phyloP scores from a whole-genome alignment of 1,140 invertebrate genomes.

The Tenebrio molitor region DNA sequence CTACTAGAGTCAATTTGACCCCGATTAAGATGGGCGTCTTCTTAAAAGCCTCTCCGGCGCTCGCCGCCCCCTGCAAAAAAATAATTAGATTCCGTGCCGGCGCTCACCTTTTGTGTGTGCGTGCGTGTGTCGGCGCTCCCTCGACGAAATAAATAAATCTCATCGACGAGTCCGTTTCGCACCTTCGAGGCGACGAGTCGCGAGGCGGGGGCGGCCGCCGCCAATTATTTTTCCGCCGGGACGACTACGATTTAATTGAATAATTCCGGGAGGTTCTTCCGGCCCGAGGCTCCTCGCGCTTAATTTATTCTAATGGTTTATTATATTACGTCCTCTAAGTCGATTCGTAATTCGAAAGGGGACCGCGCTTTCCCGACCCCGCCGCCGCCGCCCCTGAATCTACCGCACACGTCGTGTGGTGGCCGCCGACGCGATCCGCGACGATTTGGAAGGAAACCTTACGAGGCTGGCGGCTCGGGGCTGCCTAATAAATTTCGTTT shows the following conservation, averaged over 20 bases:
- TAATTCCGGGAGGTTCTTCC: conserved; percentile 2
- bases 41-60: conserved; percentile 46
- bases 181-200: neutral
- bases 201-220: no score
- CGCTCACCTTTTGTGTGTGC: conserved; percentile 18
- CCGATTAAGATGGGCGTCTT: conserved; percentile 74
- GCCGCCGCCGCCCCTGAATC: no score
- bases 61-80: conserved; percentile 4
- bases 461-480: conserved; percentile 30
- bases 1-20: conserved; percentile 97
- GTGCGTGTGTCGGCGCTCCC: neutral
- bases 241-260: conserved; percentile 9
- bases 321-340: neutral
- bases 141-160: neutral
- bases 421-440: no score
- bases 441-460: no score
- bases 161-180: neutral
- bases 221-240: conserved; percentile 5
- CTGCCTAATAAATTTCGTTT: conserved; percentile 56
- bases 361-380: neutral
- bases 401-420: no score
- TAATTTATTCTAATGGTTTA: conserved; percentile 31
- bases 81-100: conserved; percentile 13
- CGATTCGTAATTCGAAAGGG: neutral
- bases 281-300: neutral